phyloP scores from a whole-genome alignment of 2,113 vertebrate genomes.

The Neodontobutis hainanensis region DNA sequence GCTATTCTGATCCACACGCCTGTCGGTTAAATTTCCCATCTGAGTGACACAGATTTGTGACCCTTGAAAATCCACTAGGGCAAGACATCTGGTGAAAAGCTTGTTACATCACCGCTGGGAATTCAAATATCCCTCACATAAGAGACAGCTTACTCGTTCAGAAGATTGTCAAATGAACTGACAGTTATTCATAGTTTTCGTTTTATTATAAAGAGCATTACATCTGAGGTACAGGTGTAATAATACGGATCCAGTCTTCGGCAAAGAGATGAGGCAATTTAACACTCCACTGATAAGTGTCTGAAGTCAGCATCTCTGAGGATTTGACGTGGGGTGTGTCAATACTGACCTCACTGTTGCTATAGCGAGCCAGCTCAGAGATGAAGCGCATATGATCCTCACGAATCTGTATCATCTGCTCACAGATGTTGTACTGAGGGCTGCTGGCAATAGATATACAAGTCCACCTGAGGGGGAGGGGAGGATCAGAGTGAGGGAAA shows the following conservation, averaged over 20 bases:
- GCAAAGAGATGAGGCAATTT: neutral
- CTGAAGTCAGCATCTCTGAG: neutral
- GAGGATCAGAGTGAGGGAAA: neutral
- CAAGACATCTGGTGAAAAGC: conserved; percentile 43
- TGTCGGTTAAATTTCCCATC: conserved; percentile 15
- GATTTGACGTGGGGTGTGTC: neutral
- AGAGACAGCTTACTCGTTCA: neutral
- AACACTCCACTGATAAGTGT: neutral
- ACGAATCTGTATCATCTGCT: conserved; percentile 98
- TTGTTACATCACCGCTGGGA: conserved; percentile 28
- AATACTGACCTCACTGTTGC: conserved; percentile 91
- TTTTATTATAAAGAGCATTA: neutral
- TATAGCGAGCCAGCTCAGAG: conserved; percentile 96
- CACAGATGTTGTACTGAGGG: conserved; percentile 97
- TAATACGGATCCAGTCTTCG: neutral
- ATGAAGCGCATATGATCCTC: conserved; percentile 99
- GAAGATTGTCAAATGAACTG: neutral
- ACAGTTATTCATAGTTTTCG: neutral
- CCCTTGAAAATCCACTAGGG: conserved; percentile 16
- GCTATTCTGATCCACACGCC: neutral
- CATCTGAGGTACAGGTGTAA: neutral
- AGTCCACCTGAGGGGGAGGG: conserved; percentile 67
- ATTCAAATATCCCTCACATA: conserved; percentile 14
- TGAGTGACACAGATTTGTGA: conserved; percentile 8
- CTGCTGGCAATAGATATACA: conserved; percentile 89